phyloP scores from a whole-genome alignment of 1,140 invertebrate genomes.

The Radopholus similis region DNA sequence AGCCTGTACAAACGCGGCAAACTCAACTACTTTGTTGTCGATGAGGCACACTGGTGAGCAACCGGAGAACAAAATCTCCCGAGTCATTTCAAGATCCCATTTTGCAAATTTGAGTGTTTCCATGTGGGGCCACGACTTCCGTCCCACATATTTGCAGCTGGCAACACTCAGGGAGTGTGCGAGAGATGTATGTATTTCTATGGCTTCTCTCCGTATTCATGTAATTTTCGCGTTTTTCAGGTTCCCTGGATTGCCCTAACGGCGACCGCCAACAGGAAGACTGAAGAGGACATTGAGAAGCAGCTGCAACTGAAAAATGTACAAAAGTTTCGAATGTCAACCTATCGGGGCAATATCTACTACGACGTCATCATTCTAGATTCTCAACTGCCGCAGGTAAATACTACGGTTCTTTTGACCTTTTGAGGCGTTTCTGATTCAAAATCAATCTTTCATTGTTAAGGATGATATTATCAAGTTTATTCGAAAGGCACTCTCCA shows the following conservation, averaged over 20 bases:
- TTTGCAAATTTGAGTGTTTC: too few relatives aligned
- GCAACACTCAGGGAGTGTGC: conserved; percentile 71
- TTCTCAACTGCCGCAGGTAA: background rate
- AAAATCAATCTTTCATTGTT: too few relatives aligned
- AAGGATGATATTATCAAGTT: conserved; percentile 23
- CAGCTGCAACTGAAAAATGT: conserved; percentile 64
- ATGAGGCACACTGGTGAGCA: too few relatives aligned
- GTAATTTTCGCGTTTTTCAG: background rate
- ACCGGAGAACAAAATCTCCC: too few relatives aligned
- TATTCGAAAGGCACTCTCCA: conserved; percentile 18
- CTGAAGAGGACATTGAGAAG: conserved; percentile 66
- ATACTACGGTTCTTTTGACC: too few relatives aligned
- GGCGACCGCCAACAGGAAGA: conserved; percentile 74
- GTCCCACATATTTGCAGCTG: conserved; percentile 80
- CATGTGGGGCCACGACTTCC: conserved; percentile 94
- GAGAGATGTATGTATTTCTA: conserved; percentile 24
- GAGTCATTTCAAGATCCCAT: too few relatives aligned
- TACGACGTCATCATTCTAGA: conserved; percentile 70
- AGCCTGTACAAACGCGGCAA: conserved; percentile 68
- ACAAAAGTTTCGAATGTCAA: conserved; percentile 67
- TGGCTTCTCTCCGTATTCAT: background rate
- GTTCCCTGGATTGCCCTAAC: conserved; percentile 86
- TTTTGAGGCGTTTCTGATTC: too few relatives aligned
- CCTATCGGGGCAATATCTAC: conserved; percentile 70
- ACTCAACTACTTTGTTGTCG: conserved; percentile 69